phyloP scores from a whole-genome alignment of 2,797 vertebrate genomes.

The Apogon hyalosoma region DNA sequence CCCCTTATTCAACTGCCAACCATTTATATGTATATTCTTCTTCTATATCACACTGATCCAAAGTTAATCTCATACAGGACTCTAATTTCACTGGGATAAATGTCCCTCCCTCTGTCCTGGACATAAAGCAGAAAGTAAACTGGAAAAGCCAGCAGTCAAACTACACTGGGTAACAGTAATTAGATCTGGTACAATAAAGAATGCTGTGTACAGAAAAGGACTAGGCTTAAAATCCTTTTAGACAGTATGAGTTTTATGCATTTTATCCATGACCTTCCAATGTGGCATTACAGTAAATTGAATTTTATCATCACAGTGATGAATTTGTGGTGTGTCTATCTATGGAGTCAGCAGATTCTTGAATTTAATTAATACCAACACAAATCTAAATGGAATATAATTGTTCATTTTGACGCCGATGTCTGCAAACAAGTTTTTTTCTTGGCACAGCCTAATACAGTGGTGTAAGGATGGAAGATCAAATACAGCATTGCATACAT shows the following conservation, averaged over 20 bases:
- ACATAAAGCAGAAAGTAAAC: conserved; percentile 24
- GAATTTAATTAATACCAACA: not conserved
- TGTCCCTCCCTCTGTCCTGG: not conserved
- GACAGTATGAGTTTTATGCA: conserved; percentile 15
- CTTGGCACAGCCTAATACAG: not conserved
- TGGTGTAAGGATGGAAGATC: conserved; percentile 9
- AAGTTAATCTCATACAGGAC: conserved; percentile 10
- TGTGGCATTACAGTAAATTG: not conserved
- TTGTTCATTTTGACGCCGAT: too few species aligned
- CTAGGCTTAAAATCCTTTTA: conserved; percentile 7
- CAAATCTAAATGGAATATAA: not conserved
- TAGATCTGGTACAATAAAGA: conserved; percentile 25
- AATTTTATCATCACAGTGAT: not conserved
- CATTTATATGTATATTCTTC: conserved; percentile 1
- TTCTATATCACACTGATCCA: not conserved
- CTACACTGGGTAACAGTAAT: conserved; percentile 23
- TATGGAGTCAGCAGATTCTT: not conserved
- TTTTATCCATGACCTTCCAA: conserved; percentile 3
- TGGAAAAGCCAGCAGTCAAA: conserved; percentile 18
- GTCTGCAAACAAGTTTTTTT: not conserved
- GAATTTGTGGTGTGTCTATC: not conserved
- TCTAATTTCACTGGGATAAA: conserved; percentile 6
- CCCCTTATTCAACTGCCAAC: not conserved
- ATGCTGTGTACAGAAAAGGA: not conserved
- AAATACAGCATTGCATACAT: not conserved